These are phyloP conservation scores for Ceraclea dissimilis DNA, from an alignment of 2,888 invertebrate species.

Conservation along the genomic window DNA sequence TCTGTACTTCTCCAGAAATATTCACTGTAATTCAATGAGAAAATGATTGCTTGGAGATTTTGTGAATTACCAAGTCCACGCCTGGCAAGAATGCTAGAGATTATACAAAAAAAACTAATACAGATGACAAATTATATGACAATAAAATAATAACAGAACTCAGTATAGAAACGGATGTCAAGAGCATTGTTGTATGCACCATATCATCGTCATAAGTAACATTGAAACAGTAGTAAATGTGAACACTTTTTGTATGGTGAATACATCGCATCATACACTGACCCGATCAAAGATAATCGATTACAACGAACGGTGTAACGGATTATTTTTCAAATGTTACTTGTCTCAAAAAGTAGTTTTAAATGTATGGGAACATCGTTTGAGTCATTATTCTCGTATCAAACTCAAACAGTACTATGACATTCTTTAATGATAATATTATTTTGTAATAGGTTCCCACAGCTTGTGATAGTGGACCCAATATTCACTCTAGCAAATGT, in stretches of 20 bases:
- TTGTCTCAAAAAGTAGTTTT: background rate
- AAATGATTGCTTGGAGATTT: no score
- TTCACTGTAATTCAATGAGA: no score
- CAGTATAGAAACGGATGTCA: no score
- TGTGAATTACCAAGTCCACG: no score
- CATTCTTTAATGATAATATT: background rate
- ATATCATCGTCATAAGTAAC: no score
- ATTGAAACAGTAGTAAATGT: background rate
- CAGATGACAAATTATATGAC: no score
- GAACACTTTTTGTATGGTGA: background rate
- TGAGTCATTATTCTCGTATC: background rate
- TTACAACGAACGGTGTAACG: background rate
- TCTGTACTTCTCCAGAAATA: no score
- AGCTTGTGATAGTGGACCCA: background rate
- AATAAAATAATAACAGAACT: no score
- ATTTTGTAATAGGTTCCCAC: background rate
- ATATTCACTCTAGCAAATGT: no score
- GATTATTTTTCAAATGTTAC: constrained; percentile 1
- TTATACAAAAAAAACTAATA: no score
- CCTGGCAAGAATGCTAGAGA: no score
- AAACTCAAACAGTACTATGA: background rate
- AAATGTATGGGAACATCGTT: background rate
- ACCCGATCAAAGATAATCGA: background rate
- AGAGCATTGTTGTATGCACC: no score
- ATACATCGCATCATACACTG: background rate